A percentile compares a stretch with the other conserved stretches of the same genome.
phyloP scores from a whole-genome alignment of 2,888 invertebrate species.

The Nymphalis c-album region DNA sequence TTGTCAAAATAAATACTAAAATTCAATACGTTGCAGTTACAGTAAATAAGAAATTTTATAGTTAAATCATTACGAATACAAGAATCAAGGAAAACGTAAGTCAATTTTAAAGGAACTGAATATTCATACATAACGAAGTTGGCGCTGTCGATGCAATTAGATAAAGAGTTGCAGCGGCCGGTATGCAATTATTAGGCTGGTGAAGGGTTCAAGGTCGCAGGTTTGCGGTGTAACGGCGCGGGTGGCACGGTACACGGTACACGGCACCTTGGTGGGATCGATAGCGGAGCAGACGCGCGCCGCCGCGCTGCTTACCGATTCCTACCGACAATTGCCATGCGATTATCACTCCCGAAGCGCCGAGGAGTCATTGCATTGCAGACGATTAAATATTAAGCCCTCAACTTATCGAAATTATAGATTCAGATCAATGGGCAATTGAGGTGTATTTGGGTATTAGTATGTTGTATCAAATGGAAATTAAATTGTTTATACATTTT shows the following conservation, averaged over 20 bases:
- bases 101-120: not conserved
- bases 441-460: not conserved
- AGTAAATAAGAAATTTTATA: too few species aligned
- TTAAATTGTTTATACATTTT: too few species aligned
- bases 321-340: conserved; percentile 24
- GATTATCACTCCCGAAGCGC: conserved; percentile 26
- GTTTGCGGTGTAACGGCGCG: conserved; percentile 43
- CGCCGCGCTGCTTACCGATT: conserved; percentile 49
- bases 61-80: too few species aligned
- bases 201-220: conserved; percentile 75
- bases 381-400: conserved; percentile 22
- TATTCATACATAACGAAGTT: not conserved
- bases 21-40: too few species aligned
- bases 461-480: too few species aligned
- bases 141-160: conserved; percentile 18
- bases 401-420: not conserved
- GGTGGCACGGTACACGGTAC: conserved; percentile 58
- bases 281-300: conserved; percentile 72
- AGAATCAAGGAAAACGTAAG: too few species aligned
- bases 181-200: conserved; percentile 57
- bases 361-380: conserved; percentile 21
- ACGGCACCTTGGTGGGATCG: conserved; percentile 68
- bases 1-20: too few species aligned
- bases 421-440: not conserved
- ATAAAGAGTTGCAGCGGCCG: conserved; percentile 25